These are phyloP conservation scores for Lota lota DNA, from an alignment of 2,113 vertebrate genomes.

Conservation along the genomic window DNA sequence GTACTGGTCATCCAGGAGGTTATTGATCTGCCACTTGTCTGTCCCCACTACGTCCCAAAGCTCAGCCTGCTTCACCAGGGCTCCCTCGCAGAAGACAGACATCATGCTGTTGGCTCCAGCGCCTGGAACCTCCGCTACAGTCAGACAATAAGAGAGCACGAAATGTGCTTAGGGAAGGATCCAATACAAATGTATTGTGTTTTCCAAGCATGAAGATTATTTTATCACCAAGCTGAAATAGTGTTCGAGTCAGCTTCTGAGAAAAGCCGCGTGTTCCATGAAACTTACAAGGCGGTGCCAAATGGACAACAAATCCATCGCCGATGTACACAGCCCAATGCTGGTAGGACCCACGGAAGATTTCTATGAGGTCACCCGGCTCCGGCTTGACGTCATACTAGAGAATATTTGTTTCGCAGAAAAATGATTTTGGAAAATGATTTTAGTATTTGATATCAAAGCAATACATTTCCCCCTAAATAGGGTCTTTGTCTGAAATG, in stretches of 20 bases:
- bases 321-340: conserved; percentile 88
- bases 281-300: conserved; percentile 77
- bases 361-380: conserved; percentile 82
- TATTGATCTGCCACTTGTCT: conserved; percentile 67
- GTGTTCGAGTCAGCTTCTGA: not conserved
- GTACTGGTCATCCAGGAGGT: conserved; percentile 64
- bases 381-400: conserved; percentile 70
- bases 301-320: conserved; percentile 78
- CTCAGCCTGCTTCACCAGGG: conserved; percentile 72
- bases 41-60: conserved; percentile 64
- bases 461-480: not conserved
- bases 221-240: not conserved
- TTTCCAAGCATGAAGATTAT: not conserved
- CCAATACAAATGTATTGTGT: not conserved
- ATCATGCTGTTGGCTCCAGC: conserved; percentile 69
- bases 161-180: not conserved
- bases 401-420: not conserved
- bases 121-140: conserved; percentile 58
- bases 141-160: not conserved
- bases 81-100: conserved; percentile 73
- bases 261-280: not conserved
- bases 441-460: not conserved
- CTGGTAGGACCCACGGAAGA: conserved; percentile 74
- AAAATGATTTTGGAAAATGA: conserved; percentile 10
- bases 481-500: not conserved